Conservation (phyloP, 2,888 invertebrate species). For the Drosophila affinis region DNA sequence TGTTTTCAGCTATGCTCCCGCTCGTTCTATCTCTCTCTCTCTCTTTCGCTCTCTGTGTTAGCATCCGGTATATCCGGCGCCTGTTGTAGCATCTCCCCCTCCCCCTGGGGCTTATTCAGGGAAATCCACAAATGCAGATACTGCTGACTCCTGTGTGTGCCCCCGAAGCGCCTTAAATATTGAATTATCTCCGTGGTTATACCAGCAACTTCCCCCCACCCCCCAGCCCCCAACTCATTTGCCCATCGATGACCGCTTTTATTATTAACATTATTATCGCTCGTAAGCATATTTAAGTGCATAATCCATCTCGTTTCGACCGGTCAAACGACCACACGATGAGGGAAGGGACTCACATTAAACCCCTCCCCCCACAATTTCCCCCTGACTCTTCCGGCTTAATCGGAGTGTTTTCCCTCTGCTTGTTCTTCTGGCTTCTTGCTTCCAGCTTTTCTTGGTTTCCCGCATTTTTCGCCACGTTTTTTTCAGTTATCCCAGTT, state of each 20-base stretch:
- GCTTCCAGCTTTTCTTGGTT: neutral
- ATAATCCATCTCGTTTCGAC: neutral
- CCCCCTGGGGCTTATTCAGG: too few species aligned
- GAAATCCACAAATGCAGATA: neutral
- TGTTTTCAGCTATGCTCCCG: neutral
- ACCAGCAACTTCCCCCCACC: too few species aligned
- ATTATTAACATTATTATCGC: conserved; percentile 1
- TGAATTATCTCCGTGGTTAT: neutral
- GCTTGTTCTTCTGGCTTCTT: neutral
- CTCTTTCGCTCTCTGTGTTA: neutral
- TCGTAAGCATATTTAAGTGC: neutral
- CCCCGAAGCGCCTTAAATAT: neutral
- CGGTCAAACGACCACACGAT: neutral
- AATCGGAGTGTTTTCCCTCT: neutral
- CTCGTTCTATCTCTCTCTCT: neutral
- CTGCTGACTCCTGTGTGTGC: too few species aligned
- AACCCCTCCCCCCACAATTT: neutral
- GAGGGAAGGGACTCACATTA: neutral
- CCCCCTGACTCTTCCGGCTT: neutral
- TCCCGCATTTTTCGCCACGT: neutral
- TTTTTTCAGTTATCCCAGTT: neutral
- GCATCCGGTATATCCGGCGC: neutral
- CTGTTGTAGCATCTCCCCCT: neutral
- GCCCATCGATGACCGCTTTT: neutral
- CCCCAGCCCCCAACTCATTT: neutral